A percentile compares a stretch with the other conserved stretches of the same genome.
phyloP scores from a whole-genome alignment of 2,888 invertebrate genomes.

The Pyrrhia umbra region DNA sequence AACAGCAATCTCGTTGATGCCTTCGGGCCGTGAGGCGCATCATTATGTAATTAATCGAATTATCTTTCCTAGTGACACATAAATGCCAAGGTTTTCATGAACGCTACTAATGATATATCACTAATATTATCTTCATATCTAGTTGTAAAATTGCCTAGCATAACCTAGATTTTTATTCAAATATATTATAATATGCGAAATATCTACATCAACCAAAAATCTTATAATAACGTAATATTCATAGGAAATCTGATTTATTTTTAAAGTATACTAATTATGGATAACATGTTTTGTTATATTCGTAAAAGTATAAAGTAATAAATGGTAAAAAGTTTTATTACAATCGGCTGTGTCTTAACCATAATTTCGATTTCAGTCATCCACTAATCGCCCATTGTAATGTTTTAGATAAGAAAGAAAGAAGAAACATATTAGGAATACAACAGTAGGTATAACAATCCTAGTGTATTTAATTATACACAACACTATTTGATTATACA shows the following conservation, averaged over 20 bases:
- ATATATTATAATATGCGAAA: background rate
- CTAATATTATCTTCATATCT: conserved; percentile 8
- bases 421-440: no score
- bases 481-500: background rate
- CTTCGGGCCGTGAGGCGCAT: conserved; percentile 25
- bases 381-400: no score
- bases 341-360: no score
- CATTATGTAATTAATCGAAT: conserved; percentile 40
- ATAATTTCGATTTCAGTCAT: no score
- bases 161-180: conserved; percentile 25
- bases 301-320: no score
- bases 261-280: no score
- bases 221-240: background rate
- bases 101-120: conserved; percentile 26
- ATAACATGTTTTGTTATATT: no score
- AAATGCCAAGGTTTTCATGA: conserved; percentile 48
- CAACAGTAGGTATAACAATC: background rate
- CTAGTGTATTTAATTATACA: background rate
- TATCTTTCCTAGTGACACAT: conserved; percentile 17
- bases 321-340: no score
- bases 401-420: no score
- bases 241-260: no score
- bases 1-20: conserved; percentile 13
- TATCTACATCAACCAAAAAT: background rate
- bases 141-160: conserved; percentile 14